Base-by-base conservation (phyloP, 1,140 invertebrate species). In the Trachymyrmex cornetzi region DNA sequence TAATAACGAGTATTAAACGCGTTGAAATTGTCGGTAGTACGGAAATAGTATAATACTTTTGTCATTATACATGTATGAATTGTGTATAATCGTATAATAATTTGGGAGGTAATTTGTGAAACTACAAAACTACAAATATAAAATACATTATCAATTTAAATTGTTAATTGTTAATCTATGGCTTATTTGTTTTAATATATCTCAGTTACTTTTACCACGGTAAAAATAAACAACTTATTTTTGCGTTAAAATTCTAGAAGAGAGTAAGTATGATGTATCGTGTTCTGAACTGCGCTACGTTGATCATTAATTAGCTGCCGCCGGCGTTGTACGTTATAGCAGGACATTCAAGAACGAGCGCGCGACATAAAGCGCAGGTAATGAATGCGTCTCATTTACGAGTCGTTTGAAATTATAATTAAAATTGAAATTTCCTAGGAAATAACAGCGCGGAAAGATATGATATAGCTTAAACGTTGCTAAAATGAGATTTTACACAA, bases 401-500 rank as follows among this genome's bases (percentile, higher is more conserved):
- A 84, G 69, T 84, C 69, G 55, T 75, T 84, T 84, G 38, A 84
- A 84, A 84, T 84, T 84, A 84, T 75, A 84, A 84, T 84, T 84
- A 84, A 84, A 74, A 80, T 67, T 67, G 63, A 67, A 80, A 84
- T 84, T 84, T 84, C 57, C 38, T 61, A 48, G 38, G n/a, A 84
- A 50, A 74, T 74, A 75, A 74, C 55, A 34, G 19, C 80, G 69
- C n/a, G 38, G 69, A 30, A 19, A n/a, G 30, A 67, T 61, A 50
- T n/a, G 24, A 61, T 27, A n/a, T 16, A 44, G 22, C 5, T 57
- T 69, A 6, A 34, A 67, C 64, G 53, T 82, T 59, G 24, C 44
- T 19, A 27, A 19, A 24, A 55, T 38, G n/a, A 55, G 34, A 81
- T 71, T 34, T 50, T 24, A 44, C 22, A 38, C 27, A 19, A 19